Evolutionary conservation across 2,797 vertebrate genomes (phyloP), one percentile per base, ranked within the genome.

Genomic region (Gymnoscopelus microlampas): DNA sequence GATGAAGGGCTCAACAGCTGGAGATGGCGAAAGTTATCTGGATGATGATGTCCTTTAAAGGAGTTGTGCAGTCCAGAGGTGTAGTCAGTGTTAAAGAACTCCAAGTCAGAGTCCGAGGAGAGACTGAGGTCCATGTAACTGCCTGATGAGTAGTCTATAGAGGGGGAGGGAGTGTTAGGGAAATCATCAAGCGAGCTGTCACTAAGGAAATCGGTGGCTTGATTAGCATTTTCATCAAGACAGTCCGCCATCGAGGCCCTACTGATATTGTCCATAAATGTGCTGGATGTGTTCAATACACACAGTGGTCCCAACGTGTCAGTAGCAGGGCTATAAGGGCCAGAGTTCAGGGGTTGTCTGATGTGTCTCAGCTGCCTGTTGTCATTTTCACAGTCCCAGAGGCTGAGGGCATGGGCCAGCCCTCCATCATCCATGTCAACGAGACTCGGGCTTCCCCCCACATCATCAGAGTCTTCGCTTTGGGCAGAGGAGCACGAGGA

Each of bases 61-160:
- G 94, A 95, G 83, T 95, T 94, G 80, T 95, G 95, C 81, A 95
- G 92, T 1, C 95, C 95, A 53, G 95, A 92, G 53, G 95, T 94
- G 58, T 95, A 98, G 89, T 98, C 97, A 0, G 95, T 92, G 89
- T 96, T 94, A 56, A 97, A 95, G 83, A 97, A 95, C 91, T 96
- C 96, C 51, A 97, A 89, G 77, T 96, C 95, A 4, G 97, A 96
- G 2, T 95, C 95, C 1, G 96, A 98, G n/a, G 95, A 95, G 73
- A 96, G 93, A 80, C 96, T 97, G 85, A 96, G 95, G 87, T 97
- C 97, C 0, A 94, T 93, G 15, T 95, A 96, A 70, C 87, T 92
- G 85, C 92, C 92, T 13, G 93, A 91, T 49, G 91, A 85, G 3
- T 89, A 92, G 58, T 96, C 95, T 0, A 81, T 35, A 0, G 91